phyloP scores from a whole-genome alignment of 2,113 vertebrate genomes.

The Lepidothrix coronata region DNA sequence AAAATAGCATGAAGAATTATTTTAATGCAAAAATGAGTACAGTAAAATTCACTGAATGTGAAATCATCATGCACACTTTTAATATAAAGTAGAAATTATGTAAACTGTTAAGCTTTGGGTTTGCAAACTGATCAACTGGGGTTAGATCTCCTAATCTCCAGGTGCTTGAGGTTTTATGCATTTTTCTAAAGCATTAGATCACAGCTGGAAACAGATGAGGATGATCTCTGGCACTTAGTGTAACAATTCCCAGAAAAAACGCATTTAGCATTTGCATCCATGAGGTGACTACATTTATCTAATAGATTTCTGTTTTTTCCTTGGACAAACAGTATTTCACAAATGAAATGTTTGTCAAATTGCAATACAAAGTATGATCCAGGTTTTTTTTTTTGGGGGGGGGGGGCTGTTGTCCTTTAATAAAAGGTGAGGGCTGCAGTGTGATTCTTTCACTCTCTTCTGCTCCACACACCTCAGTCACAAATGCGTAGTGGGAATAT shows the following conservation, averaged over 20 bases:
- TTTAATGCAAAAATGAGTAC: not conserved
- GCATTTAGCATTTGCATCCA: not conserved
- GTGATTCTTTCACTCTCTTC: not conserved
- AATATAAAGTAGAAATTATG: not conserved
- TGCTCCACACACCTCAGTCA: not conserved
- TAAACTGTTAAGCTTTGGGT: not conserved
- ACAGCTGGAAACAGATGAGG: slow-evolving; percentile 35
- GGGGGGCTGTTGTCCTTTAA: not conserved
- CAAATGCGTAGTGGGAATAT: not conserved
- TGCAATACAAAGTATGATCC: not conserved
- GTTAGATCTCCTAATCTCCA: slow-evolving; percentile 1
- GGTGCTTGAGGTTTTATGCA: not conserved
- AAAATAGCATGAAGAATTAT: not conserved
- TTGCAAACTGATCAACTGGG: not conserved
- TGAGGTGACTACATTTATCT: not conserved
- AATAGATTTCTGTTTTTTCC: not conserved
- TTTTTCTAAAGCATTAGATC: not conserved
- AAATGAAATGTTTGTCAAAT: not conserved
- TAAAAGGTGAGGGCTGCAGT: not conserved
- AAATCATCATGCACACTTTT: not conserved
- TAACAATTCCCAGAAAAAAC: not conserved
- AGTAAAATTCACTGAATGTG: not conserved
- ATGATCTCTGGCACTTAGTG: not conserved
- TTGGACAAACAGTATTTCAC: not conserved
- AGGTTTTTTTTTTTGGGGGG: not conserved